Evolutionary conservation across 2,113 vertebrate species (phyloP).

Genomic region (Myxocyprinus asiaticus): DNA sequence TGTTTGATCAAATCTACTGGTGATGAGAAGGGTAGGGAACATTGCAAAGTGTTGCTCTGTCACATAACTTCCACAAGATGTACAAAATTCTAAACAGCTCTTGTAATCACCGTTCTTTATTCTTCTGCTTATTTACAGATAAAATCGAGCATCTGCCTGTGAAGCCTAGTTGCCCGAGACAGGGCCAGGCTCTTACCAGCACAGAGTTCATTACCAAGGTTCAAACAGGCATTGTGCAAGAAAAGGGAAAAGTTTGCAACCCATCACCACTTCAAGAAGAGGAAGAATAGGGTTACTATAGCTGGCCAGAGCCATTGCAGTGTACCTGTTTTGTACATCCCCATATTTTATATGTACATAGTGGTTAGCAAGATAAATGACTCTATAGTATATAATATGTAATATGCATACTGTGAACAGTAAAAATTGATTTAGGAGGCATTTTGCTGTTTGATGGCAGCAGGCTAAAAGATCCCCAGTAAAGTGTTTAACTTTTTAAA

Average conservation of each 20-base stretch:
- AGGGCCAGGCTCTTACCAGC: slow-evolving; percentile 71
- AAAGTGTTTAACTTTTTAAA: not conserved
- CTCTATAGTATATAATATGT: not conserved
- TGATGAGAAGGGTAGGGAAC: too few relatives aligned
- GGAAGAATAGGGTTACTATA: slow-evolving; percentile 18
- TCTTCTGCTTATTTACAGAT: slow-evolving; percentile 55
- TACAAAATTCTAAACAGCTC: not conserved
- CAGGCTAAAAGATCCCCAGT: too few relatives aligned
- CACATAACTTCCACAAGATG: not conserved
- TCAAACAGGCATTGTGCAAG: slow-evolving; percentile 48
- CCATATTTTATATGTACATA: not conserved
- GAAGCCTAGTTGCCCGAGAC: slow-evolving; percentile 60
- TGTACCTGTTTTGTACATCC: not conserved
- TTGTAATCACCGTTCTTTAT: not conserved
- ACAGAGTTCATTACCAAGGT: slow-evolving; percentile 74
- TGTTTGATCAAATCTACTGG: not conserved
- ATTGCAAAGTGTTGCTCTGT: too few relatives aligned
- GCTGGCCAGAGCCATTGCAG: not conserved
- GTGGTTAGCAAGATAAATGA: not conserved
- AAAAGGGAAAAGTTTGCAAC: slow-evolving; percentile 42
- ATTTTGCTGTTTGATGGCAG: not conserved
- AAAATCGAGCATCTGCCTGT: slow-evolving; percentile 57
- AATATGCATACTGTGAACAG: not conserved
- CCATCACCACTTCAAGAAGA: slow-evolving; percentile 16
- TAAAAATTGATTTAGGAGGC: not conserved